These are phyloP conservation scores for Drosophila limbata DNA, from an alignment of 2,888 invertebrate species.

Conservation along the genomic window DNA sequence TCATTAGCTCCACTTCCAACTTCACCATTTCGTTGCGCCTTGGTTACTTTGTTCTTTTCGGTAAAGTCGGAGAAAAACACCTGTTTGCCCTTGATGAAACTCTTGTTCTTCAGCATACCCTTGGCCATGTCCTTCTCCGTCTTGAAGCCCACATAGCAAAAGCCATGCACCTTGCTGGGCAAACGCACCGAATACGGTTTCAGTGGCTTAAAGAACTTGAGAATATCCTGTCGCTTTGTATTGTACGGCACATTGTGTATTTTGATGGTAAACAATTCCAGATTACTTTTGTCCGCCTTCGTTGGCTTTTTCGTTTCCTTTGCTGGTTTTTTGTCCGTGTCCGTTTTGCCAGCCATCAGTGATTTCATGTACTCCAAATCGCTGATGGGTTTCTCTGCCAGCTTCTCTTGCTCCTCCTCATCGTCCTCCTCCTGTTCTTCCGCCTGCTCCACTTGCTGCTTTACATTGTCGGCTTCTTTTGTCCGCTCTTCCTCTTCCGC, in stretches of 20 bases:
- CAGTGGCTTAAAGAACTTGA: slow-evolving; percentile 93
- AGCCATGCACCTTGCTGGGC: slow-evolving; percentile 91
- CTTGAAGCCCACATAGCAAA: slow-evolving; percentile 96
- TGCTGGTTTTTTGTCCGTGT: slow-evolving; percentile 4
- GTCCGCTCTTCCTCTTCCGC: slow-evolving; percentile 52
- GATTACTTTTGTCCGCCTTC: slow-evolving; percentile 78
- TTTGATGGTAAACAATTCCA: slow-evolving; percentile 89
- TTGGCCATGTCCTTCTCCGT: slow-evolving; percentile 92
- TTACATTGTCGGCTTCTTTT: slow-evolving; percentile 80
- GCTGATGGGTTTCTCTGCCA: slow-evolving; percentile 90
- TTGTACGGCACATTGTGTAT: slow-evolving; percentile 91
- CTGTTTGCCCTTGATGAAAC: slow-evolving; percentile 91
- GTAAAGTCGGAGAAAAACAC: slow-evolving; percentile 87
- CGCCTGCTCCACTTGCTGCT: slow-evolving; percentile 58
- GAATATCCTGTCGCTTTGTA: slow-evolving; percentile 93
- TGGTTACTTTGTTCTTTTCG: slow-evolving; percentile 84
- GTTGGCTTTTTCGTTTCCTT: slow-evolving; percentile 76
- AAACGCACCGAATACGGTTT: slow-evolving; percentile 92
- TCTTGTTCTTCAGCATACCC: slow-evolving; percentile 93
- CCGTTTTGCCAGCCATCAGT: slow-evolving; percentile 86
- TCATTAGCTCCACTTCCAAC: slow-evolving; percentile 22
- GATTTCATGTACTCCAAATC: slow-evolving; percentile 93
- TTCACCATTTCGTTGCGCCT: slow-evolving; percentile 64
- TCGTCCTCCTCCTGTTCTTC: slow-evolving; percentile 40
- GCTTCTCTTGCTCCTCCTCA: slow-evolving; percentile 85